phyloP scores from a whole-genome alignment of 1,140 invertebrate genomes.

The Helicoverpa zea region DNA sequence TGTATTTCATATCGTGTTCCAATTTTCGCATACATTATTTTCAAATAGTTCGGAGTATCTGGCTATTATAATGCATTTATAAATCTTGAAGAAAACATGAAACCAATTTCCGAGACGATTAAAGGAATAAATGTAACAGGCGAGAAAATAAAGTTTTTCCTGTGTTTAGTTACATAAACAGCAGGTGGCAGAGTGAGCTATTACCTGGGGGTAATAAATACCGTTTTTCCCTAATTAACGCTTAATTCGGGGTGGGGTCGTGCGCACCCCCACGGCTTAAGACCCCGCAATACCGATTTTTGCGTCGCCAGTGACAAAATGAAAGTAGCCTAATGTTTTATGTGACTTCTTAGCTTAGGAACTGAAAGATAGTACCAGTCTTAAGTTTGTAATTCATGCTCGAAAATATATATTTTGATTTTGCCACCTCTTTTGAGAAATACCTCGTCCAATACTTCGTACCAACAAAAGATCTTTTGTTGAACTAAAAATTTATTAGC shows the following conservation, averaged over 20 bases:
- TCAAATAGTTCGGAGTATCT: background rate
- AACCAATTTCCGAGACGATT: conserved; percentile 34
- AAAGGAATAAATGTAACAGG: conserved; percentile 20
- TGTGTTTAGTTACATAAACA: conserved; percentile 69
- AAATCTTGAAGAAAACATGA: conserved; percentile 6
- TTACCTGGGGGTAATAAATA: conserved; percentile 78
- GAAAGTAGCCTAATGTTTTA: conserved; percentile 12
- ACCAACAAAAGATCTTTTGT: background rate
- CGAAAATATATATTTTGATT: background rate
- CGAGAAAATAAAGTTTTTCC: conserved; percentile 43
- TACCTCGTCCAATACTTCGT: background rate
- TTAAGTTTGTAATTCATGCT: no score
- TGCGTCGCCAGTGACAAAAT: conserved; percentile 26
- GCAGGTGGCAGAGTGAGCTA: conserved; percentile 74
- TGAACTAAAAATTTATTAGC: background rate
- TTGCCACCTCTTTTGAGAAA: background rate
- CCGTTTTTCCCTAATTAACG: conserved; percentile 86
- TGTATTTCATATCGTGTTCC: no score
- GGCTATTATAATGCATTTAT: background rate
- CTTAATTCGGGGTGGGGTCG: conserved; percentile 72
- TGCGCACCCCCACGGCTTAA: conserved; percentile 19
- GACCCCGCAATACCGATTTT: conserved; percentile 23
- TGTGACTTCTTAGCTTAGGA: background rate
- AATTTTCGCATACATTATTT: no score
- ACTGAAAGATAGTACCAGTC: no score